Evolutionary conservation across 2,888 invertebrate genomes (phyloP), one percentile per base, ranked within the genome.

Genomic region (Drosophila prostipennis): DNA sequence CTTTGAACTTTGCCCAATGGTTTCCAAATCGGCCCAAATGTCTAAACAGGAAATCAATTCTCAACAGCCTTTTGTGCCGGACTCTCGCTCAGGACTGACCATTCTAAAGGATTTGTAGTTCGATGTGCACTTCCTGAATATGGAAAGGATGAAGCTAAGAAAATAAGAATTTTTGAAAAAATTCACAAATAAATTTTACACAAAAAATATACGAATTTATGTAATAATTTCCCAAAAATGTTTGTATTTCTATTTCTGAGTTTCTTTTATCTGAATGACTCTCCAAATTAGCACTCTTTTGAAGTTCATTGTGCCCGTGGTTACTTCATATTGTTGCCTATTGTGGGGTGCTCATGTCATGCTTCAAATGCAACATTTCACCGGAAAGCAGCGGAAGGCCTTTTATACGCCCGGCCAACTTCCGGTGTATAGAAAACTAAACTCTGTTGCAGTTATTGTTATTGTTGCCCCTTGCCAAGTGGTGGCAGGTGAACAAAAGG

Each of bases 41-140:
- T 81, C 74, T 72, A 71, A 77, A 82, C 82, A 85, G 86, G 78
- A 87, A 87, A 87, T 85, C 87, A 82, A 84, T 87, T 79, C 80
- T 85, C 75, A 82, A 78, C 86, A 74, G 78, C 73, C 74, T 72
- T 72, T 82, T 77, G 67, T 82, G 68, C 57, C 23, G 42, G 26
- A 42, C 36, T 36, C 40, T 13, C 13, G 19, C 61, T 46, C 52
- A 37, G 6, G 6, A n/a, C n/a, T 13, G 13, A 37, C 6, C 46
- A 39, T 37, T 48, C 7, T 59, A 65, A 45, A 69, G 54, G 13
- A 23, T 29, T 29, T 29, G 6, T 7, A 29, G 29, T 6, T 6
- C 4, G 29, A 29, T 29, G 6, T 29, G 7, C 19, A n/a, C 43
- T 43, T 8, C 5, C 14, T 5, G 26, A 23, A 26, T n/a, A 26